Conservation (phyloP, 2,888 invertebrate genomes). For the Pristionchus exspectatus region DNA sequence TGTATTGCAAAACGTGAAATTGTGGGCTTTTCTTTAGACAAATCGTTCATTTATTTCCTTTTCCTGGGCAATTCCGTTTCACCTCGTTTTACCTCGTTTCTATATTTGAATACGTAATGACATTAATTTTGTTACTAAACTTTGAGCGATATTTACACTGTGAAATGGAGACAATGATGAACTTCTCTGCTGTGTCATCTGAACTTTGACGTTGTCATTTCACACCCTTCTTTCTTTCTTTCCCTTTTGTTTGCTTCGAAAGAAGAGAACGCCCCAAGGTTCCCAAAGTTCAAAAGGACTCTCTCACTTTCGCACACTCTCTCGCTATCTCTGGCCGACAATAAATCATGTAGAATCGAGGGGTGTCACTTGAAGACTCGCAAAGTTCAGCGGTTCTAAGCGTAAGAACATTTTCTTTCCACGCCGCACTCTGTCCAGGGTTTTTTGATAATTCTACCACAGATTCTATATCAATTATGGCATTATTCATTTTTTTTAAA, state of each 20-base stretch:
- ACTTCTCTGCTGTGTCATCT: neutral
- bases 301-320: neutral
- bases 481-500: too few relatives aligned
- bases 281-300: neutral
- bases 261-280: neutral
- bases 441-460: too few relatives aligned
- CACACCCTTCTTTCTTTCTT: slow-evolving; percentile 34
- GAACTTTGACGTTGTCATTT: slow-evolving; percentile 31
- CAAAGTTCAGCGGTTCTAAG: neutral
- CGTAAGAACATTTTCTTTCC: neutral
- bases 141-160: too few relatives aligned
- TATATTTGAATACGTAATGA: too few relatives aligned
- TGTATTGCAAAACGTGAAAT: too few relatives aligned
- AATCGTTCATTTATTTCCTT: too few relatives aligned
- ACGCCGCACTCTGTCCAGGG: neutral
- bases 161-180: too few relatives aligned
- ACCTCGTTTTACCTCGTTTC: too few relatives aligned
- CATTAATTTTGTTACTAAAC: too few relatives aligned
- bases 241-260: slow-evolving; percentile 21
- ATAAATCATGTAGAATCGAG: neutral
- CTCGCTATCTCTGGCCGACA: neutral
- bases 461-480: too few relatives aligned
- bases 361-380: neutral
- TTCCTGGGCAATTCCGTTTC: too few relatives aligned
- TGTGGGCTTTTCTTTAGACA: too few relatives aligned